Percentiles rank a stretch among this genome's conserved stretches.
phyloP scores from a whole-genome alignment of 2,888 invertebrate genomes.

The Acanthosepion lycidas region DNA sequence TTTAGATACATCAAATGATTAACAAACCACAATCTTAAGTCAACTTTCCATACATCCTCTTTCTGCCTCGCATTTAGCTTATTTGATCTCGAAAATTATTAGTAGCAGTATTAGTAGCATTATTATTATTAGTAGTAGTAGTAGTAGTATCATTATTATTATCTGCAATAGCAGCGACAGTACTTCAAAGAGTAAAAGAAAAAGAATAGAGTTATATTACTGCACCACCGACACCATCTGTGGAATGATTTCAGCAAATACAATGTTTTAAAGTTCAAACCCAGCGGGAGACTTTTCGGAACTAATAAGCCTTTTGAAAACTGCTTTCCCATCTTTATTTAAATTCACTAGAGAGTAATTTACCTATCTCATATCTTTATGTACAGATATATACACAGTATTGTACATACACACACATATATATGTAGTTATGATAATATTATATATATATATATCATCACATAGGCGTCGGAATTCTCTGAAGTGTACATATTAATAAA shows the following conservation, averaged over 20 bases:
- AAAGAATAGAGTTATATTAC: background rate
- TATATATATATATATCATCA: background rate
- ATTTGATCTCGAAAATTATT: background rate
- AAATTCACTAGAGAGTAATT: background rate
- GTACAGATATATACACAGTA: background rate
- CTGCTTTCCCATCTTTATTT: background rate
- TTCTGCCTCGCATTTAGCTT: background rate
- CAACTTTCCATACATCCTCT: background rate
- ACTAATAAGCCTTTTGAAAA: background rate
- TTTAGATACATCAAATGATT: background rate
- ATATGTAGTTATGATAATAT: background rate
- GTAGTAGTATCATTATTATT: background rate
- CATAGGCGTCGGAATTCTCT: background rate
- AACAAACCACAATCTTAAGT: background rate
- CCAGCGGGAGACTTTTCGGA: slow-evolving; percentile 10
- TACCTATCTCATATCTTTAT: background rate
- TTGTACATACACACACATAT: too few relatives aligned
- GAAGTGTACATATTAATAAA: too few relatives aligned
- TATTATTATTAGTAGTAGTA: background rate
- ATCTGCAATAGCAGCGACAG: background rate
- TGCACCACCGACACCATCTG: background rate
- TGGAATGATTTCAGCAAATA: background rate
- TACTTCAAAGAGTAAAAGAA: background rate
- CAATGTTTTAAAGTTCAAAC: background rate
- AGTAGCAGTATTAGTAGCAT: background rate